Base-by-base conservation (phyloP, 2,888 invertebrate genomes). In the Amblyjoppa proteus region DNA sequence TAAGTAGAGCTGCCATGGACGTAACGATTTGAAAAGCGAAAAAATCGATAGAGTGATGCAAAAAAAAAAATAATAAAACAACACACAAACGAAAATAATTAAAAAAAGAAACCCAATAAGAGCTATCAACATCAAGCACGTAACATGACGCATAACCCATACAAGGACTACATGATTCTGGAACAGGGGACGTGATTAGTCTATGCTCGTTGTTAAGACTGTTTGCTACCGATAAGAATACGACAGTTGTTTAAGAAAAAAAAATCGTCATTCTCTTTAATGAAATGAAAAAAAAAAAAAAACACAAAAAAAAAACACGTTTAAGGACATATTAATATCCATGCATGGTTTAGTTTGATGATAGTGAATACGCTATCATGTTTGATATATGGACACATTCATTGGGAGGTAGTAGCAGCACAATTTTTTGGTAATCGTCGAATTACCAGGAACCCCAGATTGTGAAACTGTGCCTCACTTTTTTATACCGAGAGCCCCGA, bases 131-230 rank as follows among this genome's bases (percentile, higher is more conserved):
- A 87, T 81, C 87, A 74, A 86, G 87, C 89, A 83, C 81, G 89
- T 88, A 92, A 93, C 92, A 93, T 93, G 93, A 93, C 93, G 93
- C 91, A 92, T 89, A 87, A 93, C 91, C 90, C 77, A 91, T 77
- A 91, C 90, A 91, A 93, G 91, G 93, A 93, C 92, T 90, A 91
- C 92, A 92, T 90, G 91, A 91, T 91, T 92, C 91, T 89, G 92
- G 90, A 92, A 92, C 66, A 87, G 90, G 92, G 91, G 92, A 93
- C 93, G 93, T 91, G 92, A 93, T 89, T 86, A 93, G 92, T 91
- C 93, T 93, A 92, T 90, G 91, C 93, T 93, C 93, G 93, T 93
- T 92, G 90, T 93, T 93, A 92, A 93, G 92, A 93, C 93, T 93
- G 93, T 93, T 93, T 92, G 93, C 92, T 93, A 93, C 91, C 91